Evolutionary conservation across 2,888 invertebrate species (phyloP).

Genomic region (Drosophila picticornis): DNA sequence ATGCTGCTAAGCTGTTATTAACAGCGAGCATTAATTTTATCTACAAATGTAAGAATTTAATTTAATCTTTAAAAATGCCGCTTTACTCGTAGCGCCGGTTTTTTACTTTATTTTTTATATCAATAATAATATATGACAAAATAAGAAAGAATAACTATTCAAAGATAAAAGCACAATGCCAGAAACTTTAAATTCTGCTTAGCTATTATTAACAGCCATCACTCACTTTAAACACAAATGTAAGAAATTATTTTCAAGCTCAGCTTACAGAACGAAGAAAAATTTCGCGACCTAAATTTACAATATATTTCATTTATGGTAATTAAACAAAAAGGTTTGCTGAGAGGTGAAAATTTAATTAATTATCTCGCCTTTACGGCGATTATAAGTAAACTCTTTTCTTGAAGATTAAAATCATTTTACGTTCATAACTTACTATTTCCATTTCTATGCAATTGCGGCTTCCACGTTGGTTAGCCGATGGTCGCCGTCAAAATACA

Average conservation of each 20-base stretch:
- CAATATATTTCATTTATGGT: background rate
- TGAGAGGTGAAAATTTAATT: background rate
- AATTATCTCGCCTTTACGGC: background rate
- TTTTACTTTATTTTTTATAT: background rate
- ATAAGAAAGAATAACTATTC: background rate
- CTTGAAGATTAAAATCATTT: background rate
- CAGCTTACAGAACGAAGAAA: background rate
- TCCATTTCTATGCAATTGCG: background rate
- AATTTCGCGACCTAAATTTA: background rate
- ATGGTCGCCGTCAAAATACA: background rate
- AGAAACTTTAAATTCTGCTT: background rate
- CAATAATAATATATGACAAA: background rate
- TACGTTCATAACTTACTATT: background rate
- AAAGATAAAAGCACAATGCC: background rate
- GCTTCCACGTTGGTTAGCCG: background rate
- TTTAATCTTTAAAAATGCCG: background rate
- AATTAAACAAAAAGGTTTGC: background rate
- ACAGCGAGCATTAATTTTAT: background rate
- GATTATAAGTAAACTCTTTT: background rate
- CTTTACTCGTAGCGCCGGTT: background rate
- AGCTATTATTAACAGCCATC: background rate
- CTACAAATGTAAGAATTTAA: background rate
- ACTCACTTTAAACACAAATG: background rate
- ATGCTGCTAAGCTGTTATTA: background rate
- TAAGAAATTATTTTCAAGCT: background rate